Evolutionary conservation across 1,140 invertebrate genomes (phyloP).

Genomic region (Drosophila serrata): DNA sequence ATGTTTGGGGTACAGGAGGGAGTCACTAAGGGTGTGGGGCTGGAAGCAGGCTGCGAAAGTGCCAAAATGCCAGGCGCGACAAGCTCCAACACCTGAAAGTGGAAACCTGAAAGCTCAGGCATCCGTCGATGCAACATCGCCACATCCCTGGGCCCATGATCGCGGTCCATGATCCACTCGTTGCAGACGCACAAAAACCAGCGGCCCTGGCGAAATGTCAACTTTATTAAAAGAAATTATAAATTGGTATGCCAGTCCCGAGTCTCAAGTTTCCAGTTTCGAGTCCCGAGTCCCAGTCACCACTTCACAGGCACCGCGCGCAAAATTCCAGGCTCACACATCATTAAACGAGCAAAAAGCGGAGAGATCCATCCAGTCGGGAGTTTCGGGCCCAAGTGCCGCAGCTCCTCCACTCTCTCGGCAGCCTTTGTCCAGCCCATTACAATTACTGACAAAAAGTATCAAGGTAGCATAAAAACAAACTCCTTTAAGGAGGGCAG

Average conservation of each 20-base stretch:
- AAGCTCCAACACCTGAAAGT: slow-evolving; percentile 71
- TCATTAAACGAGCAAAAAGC: slow-evolving; percentile 79
- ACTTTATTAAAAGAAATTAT: slow-evolving; percentile 84
- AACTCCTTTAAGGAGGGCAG: slow-evolving; percentile 48
- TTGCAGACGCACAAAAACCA: slow-evolving; percentile 60
- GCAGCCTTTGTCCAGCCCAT: slow-evolving; percentile 65
- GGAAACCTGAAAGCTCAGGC: slow-evolving; percentile 15
- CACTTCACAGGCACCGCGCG: slow-evolving; percentile 77
- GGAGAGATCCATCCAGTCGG: slow-evolving; percentile 27
- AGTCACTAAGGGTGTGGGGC: background rate
- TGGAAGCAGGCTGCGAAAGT: slow-evolving; percentile 45
- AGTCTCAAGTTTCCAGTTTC: slow-evolving; percentile 28
- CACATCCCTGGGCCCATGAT: slow-evolving; percentile 30
- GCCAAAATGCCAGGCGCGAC: slow-evolving; percentile 80
- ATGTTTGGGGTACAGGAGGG: background rate
- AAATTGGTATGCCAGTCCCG: slow-evolving; percentile 79
- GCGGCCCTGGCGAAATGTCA: slow-evolving; percentile 69
- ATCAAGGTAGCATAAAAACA: slow-evolving; percentile 78
- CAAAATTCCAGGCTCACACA: slow-evolving; percentile 83
- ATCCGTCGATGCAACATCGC: slow-evolving; percentile 21
- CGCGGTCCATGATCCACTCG: slow-evolving; percentile 75
- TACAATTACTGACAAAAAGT: slow-evolving; percentile 83
- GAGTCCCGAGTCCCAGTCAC: slow-evolving; percentile 36
- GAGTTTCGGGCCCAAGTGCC: slow-evolving; percentile 58
- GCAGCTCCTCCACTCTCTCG: slow-evolving; percentile 39